These are phyloP conservation scores for Ahaetulla prasina DNA, from an alignment of 2,113 vertebrate species.

Conservation along the genomic window DNA sequence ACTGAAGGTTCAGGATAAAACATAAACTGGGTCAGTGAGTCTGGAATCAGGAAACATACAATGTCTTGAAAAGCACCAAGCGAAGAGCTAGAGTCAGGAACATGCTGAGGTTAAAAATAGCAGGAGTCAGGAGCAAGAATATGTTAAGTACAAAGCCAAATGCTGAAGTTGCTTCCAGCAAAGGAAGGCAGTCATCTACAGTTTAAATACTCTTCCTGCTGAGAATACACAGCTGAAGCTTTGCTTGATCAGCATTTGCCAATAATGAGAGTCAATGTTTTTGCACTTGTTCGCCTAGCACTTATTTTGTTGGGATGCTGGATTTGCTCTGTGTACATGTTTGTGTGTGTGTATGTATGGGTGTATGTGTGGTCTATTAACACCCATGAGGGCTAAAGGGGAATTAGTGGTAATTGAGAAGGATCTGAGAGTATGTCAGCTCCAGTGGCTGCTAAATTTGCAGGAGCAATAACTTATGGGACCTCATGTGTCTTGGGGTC, in stretches of 20 bases:
- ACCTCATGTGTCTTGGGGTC: not conserved
- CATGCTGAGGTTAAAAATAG: not conserved
- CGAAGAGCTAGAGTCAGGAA: not conserved
- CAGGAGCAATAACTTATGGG: not conserved
- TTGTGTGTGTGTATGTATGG: too few relatives aligned
- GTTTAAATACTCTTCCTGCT: not conserved
- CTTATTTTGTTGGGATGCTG: not conserved
- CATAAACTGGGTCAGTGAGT: not conserved
- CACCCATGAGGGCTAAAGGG: not conserved
- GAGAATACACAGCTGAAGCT: not conserved
- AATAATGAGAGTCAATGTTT: not conserved
- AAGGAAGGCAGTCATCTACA: not conserved
- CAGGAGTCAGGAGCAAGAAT: not conserved
- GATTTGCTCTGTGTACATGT: not conserved
- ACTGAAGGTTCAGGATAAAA: not conserved
- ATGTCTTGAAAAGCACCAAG: not conserved
- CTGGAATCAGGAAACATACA: not conserved
- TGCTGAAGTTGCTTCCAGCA: not conserved
- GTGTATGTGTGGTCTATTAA: not conserved
- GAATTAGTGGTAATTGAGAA: not conserved
- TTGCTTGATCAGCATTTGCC: not conserved
- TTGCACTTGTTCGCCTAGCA: not conserved
- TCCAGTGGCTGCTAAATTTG: not conserved
- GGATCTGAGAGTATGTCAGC: not conserved
- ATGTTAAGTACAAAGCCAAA: not conserved